Base-by-base conservation (phyloP, 2,888 invertebrate species). In the Osmoderma eremita region DNA sequence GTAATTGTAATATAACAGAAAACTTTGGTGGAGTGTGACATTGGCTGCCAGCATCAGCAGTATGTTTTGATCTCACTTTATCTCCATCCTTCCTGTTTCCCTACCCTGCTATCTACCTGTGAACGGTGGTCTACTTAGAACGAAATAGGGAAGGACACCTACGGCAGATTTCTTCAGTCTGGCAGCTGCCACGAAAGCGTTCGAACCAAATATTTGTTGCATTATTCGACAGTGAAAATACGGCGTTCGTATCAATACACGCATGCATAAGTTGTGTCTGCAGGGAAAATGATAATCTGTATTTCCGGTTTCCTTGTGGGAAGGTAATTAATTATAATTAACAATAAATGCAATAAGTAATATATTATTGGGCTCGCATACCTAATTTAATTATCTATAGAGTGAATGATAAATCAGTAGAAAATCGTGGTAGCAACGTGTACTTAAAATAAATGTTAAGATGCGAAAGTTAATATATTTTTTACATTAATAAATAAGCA, bases 291-390 rank as follows among this genome's bases (percentile, higher is more conserved):
- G 87, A 85, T 87, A 76, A 86, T 87, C 78, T 87, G 87, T 77
- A 86, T 87, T 78, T 87, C 87, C 63, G 87, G 87, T 81, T 87
- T 87, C 83, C 83, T 84, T 80, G 85, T 83, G 79, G 85, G 84
- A 82, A 85, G 84, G 85, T 84, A 79, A 58, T 15, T 20, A 48
- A 30, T 10, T 6, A 30, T 84, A 79, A 58, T 15, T 20, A 48
- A 30, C 30, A 10, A 30, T 30, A 30, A 30, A 8, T 30, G 30
- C 6, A 6, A 8, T 30, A 30, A 30, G n/a, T n/a, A n/a, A n/a
- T n/a, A n/a, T 48, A 48, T 48, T 17, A 18, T 20, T 48, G 18
- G 10, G 18, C 20, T 10, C 18, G 18, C n/a, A 48, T 48, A 20
- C 20, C 10, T 1, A 6, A 30, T 4, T 10, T 5, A 8, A 1